Percentiles rank a stretch among this genome's conserved stretches.
Evolutionary conservation across 2,797 vertebrate species (phyloP).

Genomic region (Pseudopleuronectes americanus): DNA sequence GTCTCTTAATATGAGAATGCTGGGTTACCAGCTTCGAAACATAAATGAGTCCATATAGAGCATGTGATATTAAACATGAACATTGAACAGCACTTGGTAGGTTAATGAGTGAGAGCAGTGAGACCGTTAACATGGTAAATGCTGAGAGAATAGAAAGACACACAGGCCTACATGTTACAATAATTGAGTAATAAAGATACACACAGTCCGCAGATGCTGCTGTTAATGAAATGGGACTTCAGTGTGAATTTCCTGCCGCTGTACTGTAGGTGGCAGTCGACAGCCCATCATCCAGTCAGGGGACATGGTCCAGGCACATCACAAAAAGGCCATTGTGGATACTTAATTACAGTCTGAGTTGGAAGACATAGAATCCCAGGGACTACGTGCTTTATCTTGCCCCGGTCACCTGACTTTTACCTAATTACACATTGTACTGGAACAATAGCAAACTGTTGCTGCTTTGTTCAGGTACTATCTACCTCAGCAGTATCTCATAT

Average conservation of each 20-base stretch:
- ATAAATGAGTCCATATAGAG: constrained; percentile 8
- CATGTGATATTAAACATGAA: constrained; percentile 2
- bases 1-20: constrained; percentile 4
- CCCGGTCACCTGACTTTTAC: constrained; percentile 58
- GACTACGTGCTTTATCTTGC: constrained; percentile 60
- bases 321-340: constrained; percentile 56
- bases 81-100: not conserved
- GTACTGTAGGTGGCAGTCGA: constrained; percentile 7
- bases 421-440: constrained; percentile 68
- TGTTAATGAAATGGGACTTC: constrained; percentile 31
- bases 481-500: constrained; percentile 46
- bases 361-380: constrained; percentile 55
- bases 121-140: constrained; percentile 22
- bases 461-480: constrained; percentile 63
- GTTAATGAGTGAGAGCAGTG: constrained; percentile 16
- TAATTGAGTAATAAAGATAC: constrained; percentile 5
- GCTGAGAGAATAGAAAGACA: constrained; percentile 37
- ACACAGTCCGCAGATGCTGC: constrained; percentile 14
- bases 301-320: constrained; percentile 38
- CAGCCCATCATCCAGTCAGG: constrained; percentile 31
- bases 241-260: constrained; percentile 17
- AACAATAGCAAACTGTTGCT: constrained; percentile 62
- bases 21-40: constrained; percentile 13
- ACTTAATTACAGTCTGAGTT: constrained; percentile 65
- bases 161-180: not conserved